Base-by-base conservation (phyloP, 2,888 invertebrate genomes). In the Scaptomyza cyrtandrae region DNA sequence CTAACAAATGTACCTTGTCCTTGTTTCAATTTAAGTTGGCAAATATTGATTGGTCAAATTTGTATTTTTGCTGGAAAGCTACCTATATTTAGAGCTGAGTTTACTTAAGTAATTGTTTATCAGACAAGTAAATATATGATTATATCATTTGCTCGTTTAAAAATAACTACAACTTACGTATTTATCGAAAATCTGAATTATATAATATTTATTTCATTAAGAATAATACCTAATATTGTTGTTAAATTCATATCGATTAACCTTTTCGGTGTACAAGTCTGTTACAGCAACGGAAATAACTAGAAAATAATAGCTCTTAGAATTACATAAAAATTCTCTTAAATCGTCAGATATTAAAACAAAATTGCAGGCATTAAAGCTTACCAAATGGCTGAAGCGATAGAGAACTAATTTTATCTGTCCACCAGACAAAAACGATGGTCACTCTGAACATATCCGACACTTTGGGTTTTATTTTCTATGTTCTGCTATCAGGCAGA, bases 401-500 rank as follows among this genome's bases (percentile, higher is more conserved):
- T 9, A 16, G 29, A 52, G 31, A 19, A 39, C 1, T 24, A 39
- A 62, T 45, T 39, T 5, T 11, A 16, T 2, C 9, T 19, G 37
- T 35, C 13, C 16, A 19, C 13, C 0, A 31, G n/a, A 27, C 7
- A 14, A 41, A n/a, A 58, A 31, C 4, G 10, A 10, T 45, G 7
- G 27, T 27, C 35, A 45, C 27, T 19, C 24, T 10, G 2, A 29
- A 19, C 16, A 37, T 35, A 49, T 33, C 41, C 53, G 67, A 19
- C 37, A 54, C 14, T 55, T 24, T 4, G 9, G 7, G 10, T 52
- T 35, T 33, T 11, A 14, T 43, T 43, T 33, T 41, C 16, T 16
- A 14, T 9, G 33, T 37, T n/a, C 54, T 78, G 63, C 59, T 65
- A 74, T 74, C 74, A 48, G 53, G 35, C 24, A 49, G 35, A 50